Evolutionary conservation across 2,888 invertebrate genomes (phyloP).

Genomic region (Trissolcus japonicus): DNA sequence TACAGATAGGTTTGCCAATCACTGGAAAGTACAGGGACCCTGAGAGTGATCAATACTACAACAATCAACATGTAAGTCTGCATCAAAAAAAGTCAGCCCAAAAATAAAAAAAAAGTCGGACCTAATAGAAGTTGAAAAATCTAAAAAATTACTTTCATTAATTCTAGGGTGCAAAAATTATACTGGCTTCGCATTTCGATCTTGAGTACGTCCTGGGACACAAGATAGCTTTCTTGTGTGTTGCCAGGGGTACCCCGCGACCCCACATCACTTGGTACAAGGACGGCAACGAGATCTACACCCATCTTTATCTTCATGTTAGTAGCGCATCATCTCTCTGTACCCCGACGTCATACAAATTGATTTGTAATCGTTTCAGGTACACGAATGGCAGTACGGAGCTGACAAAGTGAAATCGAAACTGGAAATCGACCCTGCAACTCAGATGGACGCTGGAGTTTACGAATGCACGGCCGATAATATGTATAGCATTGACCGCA

Average conservation of each 20-base stretch:
- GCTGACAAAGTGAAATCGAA: conserved; percentile 92
- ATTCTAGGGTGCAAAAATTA: conserved; percentile 93
- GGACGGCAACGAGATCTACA: conserved; percentile 94
- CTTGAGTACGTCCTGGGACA: conserved; percentile 95
- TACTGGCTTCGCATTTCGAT: conserved; percentile 93
- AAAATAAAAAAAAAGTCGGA: too few relatives aligned
- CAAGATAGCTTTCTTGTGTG: conserved; percentile 94
- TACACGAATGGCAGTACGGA: conserved; percentile 92
- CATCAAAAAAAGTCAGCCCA: not conserved
- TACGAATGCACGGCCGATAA: conserved; percentile 96
- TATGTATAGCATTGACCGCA: conserved; percentile 93
- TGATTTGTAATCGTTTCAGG: conserved; percentile 77
- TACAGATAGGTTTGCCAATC: conserved; percentile 91
- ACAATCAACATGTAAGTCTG: conserved; percentile 89
- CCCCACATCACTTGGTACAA: conserved; percentile 98
- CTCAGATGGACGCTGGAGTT: conserved; percentile 96
- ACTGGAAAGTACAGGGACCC: conserved; percentile 93
- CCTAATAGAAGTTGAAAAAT: too few relatives aligned
- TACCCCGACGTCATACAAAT: not conserved
- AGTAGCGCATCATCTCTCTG: conserved; percentile 28
- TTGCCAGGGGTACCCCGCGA: conserved; percentile 91
- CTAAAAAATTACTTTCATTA: conserved; percentile 8
- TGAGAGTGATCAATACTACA: conserved; percentile 93
- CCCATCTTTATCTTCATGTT: conserved; percentile 91
- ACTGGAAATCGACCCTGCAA: conserved; percentile 95